Evolutionary conservation across 2,888 invertebrate genomes (phyloP), one percentile per base, ranked within the genome.

Genomic region (Agriopis marginaria): DNA sequence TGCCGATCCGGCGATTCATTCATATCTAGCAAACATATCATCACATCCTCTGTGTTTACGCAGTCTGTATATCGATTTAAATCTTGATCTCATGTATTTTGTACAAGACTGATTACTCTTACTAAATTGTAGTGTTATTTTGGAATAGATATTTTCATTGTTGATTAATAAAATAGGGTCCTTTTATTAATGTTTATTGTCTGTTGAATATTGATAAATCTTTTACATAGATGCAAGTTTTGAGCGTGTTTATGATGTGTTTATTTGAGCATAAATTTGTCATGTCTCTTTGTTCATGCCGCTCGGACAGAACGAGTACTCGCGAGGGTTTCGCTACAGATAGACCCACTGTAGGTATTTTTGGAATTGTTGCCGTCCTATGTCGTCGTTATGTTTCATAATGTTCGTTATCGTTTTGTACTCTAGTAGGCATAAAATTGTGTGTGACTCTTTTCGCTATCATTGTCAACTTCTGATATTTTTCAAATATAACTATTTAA

Each of bases 321-420:
- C 89, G 88, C 89, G 91, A 89, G 92, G 86, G 89, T 89, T 89
- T 83, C 89, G 88, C 84, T 88, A 89, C 91, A 92, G 92, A 90
- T 93, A 92, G 91, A 87, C 71, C 63, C 61, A 59, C 65, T 68
- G 68, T 66, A 68, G 63, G 47, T 56, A 66, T 58, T 60, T 68
- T 66, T 50, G 68, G 62, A 66, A 49, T 58, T 58, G 68, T 67
- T 71, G 68, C 72, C 75, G 68, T 73, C 75, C 71, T 69, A 12
- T 65, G 68, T 72, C 68, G 65, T 73, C 66, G 60, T 66, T 69
- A 58, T 68, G 70, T 71, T 73, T 66, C 69, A 68, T 72, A 40
- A 71, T 68, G 64, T 70, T 75, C 45, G 68, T 82, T 85, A 80
- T 84, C 84, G 79, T 86, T 87, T 84, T 87, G 86, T 84, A 83